A percentile compares a stretch with the other conserved stretches of the same genome.
These are phyloP conservation scores for Epinephelus awoara DNA, from an alignment of 2,797 vertebrate species.

Conservation along the genomic window DNA sequence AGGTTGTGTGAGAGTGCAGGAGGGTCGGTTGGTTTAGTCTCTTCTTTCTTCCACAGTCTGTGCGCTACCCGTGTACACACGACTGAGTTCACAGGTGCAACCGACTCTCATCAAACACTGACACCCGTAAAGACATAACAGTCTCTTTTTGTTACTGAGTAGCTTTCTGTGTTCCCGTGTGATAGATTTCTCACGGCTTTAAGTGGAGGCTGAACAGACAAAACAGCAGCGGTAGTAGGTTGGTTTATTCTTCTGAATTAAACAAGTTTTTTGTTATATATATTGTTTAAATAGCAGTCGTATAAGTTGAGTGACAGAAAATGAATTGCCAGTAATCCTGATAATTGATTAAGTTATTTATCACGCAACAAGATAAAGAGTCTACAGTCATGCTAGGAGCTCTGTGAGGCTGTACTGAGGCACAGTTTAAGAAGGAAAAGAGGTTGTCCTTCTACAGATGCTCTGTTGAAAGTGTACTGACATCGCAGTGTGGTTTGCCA, in stretches of 20 bases:
- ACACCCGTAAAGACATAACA: slow-evolving; percentile 45
- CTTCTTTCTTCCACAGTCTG: slow-evolving; percentile 34
- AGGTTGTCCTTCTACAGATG: too few relatives aligned
- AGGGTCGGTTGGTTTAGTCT: slow-evolving; percentile 27
- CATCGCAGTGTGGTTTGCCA: too few relatives aligned
- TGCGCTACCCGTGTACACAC: neutral
- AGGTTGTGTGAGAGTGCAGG: slow-evolving; percentile 53
- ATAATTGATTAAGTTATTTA: neutral
- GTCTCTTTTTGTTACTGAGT: neutral
- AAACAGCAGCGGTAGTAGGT: neutral
- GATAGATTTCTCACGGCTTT: slow-evolving; percentile 6
- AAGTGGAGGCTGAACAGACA: slow-evolving; percentile 3
- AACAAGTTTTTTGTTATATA: neutral
- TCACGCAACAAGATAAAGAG: too few relatives aligned
- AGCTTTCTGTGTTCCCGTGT: slow-evolving; percentile 23
- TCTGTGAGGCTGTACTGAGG: too few relatives aligned
- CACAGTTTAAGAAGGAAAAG: too few relatives aligned
- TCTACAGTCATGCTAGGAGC: too few relatives aligned
- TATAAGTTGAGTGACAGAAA: neutral
- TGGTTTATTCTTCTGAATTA: neutral
- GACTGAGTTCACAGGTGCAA: slow-evolving; percentile 64
- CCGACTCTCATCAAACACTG: slow-evolving; percentile 39
- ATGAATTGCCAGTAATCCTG: neutral
- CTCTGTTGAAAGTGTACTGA: too few relatives aligned
- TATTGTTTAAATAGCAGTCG: too few relatives aligned